Conservation (phyloP, 2,888 invertebrate genomes). For the Eupithecia exiguata region DNA sequence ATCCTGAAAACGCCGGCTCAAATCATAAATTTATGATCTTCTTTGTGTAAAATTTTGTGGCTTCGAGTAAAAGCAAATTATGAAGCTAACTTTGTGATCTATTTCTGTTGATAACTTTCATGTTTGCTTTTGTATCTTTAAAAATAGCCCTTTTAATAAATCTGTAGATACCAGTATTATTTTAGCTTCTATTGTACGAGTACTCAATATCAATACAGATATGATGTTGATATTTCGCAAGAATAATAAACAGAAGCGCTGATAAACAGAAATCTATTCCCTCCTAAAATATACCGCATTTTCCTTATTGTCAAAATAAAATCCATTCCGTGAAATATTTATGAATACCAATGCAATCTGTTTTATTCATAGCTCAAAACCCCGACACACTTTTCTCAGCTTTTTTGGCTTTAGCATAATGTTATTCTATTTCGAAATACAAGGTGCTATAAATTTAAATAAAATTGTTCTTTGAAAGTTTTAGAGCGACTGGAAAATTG, state of each 20-base stretch:
- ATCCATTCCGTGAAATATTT: constrained; percentile 10
- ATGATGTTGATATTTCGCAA: neutral
- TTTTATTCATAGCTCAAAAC: constrained; percentile 7
- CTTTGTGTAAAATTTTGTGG: constrained; percentile 33
- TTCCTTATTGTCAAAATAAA: constrained; percentile 14
- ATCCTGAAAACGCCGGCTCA: constrained; percentile 32
- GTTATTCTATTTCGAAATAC: neutral
- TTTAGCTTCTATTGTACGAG: neutral
- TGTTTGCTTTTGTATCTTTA: neutral
- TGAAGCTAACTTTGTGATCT: constrained; percentile 6
- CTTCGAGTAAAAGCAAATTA: constrained; percentile 14
- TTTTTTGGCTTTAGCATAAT: constrained; percentile 5
- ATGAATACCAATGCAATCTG: constrained; percentile 15
- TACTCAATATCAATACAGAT: neutral
- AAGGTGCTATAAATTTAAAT: neutral
- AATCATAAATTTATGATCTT: constrained; percentile 41
- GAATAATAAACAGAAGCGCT: neutral
- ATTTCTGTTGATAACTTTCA: constrained; percentile 1
- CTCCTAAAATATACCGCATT: neutral
- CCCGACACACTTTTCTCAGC: constrained; percentile 1
- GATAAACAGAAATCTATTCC: neutral
- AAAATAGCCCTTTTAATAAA: neutral
- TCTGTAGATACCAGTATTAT: neutral
- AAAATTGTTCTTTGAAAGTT: constrained; percentile 1
- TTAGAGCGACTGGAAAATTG: constrained; percentile 6